These are phyloP conservation scores for Pelochelys cantorii DNA, from an alignment of 2,797 vertebrate species.

Conservation along the genomic window DNA sequence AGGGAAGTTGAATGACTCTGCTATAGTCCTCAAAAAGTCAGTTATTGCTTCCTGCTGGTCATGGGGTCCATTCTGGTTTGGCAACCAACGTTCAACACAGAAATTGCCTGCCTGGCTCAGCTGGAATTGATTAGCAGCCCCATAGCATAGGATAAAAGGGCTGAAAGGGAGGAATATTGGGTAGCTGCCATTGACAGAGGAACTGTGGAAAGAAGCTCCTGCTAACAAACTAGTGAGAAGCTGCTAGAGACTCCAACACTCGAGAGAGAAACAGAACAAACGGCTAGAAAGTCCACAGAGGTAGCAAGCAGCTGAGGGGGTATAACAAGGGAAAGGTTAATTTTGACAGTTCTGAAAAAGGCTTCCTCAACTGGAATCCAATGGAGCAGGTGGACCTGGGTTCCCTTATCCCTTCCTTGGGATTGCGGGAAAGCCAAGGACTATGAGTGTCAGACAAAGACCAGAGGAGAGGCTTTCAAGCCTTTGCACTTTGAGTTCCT, in stretches of 20 bases:
- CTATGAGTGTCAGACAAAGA: not conserved
- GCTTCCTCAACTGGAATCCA: not conserved
- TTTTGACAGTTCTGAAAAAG: not conserved
- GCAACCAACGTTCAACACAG: not conserved
- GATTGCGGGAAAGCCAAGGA: not conserved
- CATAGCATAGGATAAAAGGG: not conserved
- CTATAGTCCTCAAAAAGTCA: conserved; percentile 8
- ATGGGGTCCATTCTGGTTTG: not conserved
- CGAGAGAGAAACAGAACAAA: not conserved
- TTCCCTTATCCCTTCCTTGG: not conserved
- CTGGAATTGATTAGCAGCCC: not conserved
- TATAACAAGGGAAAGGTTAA: not conserved
- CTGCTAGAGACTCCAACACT: not conserved
- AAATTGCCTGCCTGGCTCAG: not conserved
- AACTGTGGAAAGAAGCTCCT: not conserved
- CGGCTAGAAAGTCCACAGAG: not conserved
- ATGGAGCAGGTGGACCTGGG: not conserved
- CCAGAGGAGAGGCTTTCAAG: not conserved
- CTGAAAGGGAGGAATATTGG: not conserved
- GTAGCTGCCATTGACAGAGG: not conserved
- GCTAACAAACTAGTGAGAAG: not conserved
- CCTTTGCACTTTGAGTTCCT: not conserved
- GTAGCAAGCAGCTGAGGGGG: not conserved
- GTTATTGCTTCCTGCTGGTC: not conserved
- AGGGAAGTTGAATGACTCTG: not conserved